Percentiles rank a stretch among this genome's conserved stretches.
Evolutionary conservation across 2,888 invertebrate genomes (phyloP).

Genomic region (Fragum sueziense): DNA sequence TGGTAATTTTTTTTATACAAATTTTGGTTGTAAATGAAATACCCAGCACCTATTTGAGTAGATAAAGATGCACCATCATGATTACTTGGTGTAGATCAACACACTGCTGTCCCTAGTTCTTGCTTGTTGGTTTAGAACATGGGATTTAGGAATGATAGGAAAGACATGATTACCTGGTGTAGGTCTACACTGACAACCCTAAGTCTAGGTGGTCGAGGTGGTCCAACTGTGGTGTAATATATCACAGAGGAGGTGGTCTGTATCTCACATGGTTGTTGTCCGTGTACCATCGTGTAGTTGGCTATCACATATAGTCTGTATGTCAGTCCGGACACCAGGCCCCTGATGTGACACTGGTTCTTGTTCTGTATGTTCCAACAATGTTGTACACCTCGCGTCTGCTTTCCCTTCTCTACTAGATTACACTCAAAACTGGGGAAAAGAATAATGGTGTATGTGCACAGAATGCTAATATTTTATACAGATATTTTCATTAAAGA

Average conservation of each 20-base stretch:
- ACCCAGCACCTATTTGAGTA: no score
- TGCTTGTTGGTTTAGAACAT: not conserved
- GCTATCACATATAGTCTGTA: conserved; percentile 81
- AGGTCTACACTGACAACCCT: conserved; percentile 74
- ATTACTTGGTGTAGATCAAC: no score
- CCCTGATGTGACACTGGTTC: conserved; percentile 74
- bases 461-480: no score
- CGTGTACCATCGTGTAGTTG: conserved; percentile 77
- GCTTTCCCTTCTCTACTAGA: conserved; percentile 75
- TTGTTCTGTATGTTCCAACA: conserved; percentile 79
- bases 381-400: conserved; percentile 78
- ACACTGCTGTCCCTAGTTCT: no score
- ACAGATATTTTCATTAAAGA: no score
- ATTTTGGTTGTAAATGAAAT: no score
- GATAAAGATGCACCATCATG: no score
- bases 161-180: conserved; percentile 73
- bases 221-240: conserved; percentile 80
- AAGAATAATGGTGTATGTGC: no score
- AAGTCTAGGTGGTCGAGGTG: conserved; percentile 77
- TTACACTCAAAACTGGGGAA: conserved; percentile 80
- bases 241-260: conserved; percentile 79
- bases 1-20: no score
- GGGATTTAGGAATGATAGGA: no score
- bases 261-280: conserved; percentile 77
- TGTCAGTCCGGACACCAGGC: conserved; percentile 77